Evolutionary conservation across 1,140 invertebrate genomes (phyloP).

Genomic region (Drosophila sproati): DNA sequence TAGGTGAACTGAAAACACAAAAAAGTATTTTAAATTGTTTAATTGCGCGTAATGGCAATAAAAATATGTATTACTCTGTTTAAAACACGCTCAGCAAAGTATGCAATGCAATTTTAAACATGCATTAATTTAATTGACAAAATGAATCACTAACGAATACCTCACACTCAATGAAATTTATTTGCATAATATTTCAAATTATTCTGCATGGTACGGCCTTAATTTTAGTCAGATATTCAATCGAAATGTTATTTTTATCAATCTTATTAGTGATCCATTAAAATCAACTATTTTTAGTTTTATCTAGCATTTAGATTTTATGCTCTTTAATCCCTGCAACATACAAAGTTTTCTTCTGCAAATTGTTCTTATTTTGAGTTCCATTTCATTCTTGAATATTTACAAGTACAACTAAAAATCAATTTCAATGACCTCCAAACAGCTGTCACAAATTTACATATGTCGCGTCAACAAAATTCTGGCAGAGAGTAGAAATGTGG

Average conservation of each 20-base stretch:
- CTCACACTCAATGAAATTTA: background rate
- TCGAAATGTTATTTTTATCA: background rate
- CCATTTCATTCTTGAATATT: background rate
- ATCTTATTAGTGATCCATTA: background rate
- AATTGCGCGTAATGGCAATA: slow-evolving; percentile 28
- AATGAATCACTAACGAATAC: background rate
- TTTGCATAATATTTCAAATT: background rate
- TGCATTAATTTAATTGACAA: background rate
- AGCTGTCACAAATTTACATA: slow-evolving; percentile 65
- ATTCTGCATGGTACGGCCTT: background rate
- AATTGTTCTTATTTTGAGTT: slow-evolving; percentile 1
- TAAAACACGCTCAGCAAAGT: background rate
- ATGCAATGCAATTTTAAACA: background rate
- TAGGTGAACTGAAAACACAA: slow-evolving; percentile 1
- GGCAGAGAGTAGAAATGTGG: slow-evolving; percentile 32
- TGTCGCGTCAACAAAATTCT: slow-evolving; percentile 45
- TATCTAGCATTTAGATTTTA: background rate
- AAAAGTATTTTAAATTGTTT: slow-evolving; percentile 27
- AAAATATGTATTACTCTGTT: slow-evolving; percentile 1
- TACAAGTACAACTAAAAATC: slow-evolving; percentile 32
- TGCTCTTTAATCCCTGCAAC: background rate
- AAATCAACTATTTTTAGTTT: background rate
- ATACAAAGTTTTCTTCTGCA: background rate
- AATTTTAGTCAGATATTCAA: no score
- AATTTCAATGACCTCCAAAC: slow-evolving; percentile 70